phyloP scores from a whole-genome alignment of 92 coral and sea anemone species.

The Heteractis magnifica region DNA sequence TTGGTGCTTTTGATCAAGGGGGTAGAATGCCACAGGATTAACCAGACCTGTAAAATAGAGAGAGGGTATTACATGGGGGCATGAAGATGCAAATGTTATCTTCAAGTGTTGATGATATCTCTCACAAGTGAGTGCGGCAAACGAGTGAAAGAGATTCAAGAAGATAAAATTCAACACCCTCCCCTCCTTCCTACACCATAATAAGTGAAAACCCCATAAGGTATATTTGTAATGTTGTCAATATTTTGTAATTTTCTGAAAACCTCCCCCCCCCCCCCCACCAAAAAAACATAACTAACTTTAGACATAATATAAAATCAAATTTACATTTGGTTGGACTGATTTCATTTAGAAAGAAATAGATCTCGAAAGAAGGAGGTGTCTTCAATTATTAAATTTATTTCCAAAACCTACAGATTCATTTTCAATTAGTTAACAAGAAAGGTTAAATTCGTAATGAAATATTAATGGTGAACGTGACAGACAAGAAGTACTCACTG shows the following conservation, averaged over 20 bases:
- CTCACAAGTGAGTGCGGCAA: too few relatives aligned
- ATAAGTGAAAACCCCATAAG: too few relatives aligned
- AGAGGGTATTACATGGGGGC: neutral
- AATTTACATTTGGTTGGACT: neutral
- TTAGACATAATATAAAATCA: neutral
- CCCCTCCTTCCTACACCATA: too few relatives aligned
- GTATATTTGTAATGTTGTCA: too few relatives aligned
- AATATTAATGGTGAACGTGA: neutral
- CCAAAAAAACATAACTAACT: too few relatives aligned
- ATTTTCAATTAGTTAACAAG: neutral
- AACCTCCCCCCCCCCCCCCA: too few relatives aligned
- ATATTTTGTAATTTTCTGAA: too few relatives aligned
- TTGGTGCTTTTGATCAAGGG: constrained; percentile 39
- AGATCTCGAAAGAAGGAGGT: neutral
- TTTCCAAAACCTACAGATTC: neutral
- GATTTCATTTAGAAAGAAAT: neutral
- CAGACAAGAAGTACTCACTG: neutral
- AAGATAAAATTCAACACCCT: too few relatives aligned
- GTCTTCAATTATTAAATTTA: neutral
- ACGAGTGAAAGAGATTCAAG: too few relatives aligned
- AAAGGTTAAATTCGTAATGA: neutral
- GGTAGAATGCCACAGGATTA: constrained; percentile 73
- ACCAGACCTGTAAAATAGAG: constrained; percentile 45
- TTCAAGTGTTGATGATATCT: too few relatives aligned
- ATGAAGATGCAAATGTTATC: too few relatives aligned